phyloP scores from a whole-genome alignment of 2,797 vertebrate species.

The Halcyon badia region DNA sequence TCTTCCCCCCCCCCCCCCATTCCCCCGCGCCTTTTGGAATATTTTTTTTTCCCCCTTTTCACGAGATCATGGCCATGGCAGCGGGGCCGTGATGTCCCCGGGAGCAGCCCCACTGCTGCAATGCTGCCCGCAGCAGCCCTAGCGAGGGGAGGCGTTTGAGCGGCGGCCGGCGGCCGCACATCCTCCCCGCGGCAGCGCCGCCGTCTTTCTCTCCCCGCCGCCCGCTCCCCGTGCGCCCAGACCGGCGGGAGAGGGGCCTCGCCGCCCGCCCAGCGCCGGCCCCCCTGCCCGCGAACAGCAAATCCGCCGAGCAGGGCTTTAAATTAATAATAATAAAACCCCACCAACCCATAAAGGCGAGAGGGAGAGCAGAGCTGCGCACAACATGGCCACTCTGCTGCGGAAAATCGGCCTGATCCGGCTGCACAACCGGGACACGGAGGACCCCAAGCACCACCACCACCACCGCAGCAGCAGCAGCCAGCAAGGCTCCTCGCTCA shows the following conservation, averaged over 20 bases:
- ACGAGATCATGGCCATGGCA: background rate
- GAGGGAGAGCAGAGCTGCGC: background rate
- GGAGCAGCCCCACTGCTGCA: background rate
- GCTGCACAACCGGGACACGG: conserved; percentile 96
- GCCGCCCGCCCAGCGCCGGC: background rate
- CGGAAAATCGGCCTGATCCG: conserved; percentile 98
- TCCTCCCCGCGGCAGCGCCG: conserved; percentile 2
- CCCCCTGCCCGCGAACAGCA: background rate
- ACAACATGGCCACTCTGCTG: conserved; percentile 94
- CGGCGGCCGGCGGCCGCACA: conserved; percentile 9
- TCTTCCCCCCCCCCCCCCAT: fast-evolving
- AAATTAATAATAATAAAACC: background rate
- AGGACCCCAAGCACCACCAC: conserved; percentile 96
- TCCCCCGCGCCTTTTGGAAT: too few relatives aligned
- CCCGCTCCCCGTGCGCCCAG: background rate
- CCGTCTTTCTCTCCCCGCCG: background rate
- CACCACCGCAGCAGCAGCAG: conserved; percentile 74
- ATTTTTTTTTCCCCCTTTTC: background rate
- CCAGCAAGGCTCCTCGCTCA: conserved; percentile 90
- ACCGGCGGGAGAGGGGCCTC: background rate
- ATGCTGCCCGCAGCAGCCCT: conserved; percentile 18
- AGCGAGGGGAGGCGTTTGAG: conserved; percentile 28
- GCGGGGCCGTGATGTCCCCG: conserved; percentile 1
- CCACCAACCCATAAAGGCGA: background rate
- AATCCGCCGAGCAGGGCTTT: background rate